Conservation (phyloP, 2,888 invertebrate genomes). For the Heliconius aoede region DNA sequence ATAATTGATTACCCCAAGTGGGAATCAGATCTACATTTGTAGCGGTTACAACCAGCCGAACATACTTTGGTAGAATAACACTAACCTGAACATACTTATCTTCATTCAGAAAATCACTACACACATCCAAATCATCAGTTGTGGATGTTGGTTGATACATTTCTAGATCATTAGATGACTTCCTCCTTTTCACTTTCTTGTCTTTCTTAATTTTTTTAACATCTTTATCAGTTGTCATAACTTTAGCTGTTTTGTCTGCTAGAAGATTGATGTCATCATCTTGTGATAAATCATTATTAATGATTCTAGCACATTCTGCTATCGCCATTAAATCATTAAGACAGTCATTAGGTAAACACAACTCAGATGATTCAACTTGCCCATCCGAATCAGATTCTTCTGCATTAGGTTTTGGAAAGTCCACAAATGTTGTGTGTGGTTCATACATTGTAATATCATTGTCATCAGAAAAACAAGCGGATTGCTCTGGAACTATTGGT, state of each 20-base stretch:
- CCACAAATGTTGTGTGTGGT: conserved; percentile 73
- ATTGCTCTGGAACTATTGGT: conserved; percentile 60
- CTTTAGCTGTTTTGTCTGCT: conserved; percentile 75
- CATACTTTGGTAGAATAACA: not conserved
- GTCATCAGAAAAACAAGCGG: conserved; percentile 65
- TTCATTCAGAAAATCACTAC: conserved; percentile 66
- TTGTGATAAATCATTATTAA: conserved; percentile 61
- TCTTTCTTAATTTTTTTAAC: conserved; percentile 60
- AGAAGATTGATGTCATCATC: conserved; percentile 75
- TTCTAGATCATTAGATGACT: conserved; percentile 74
- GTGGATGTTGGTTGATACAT: conserved; percentile 80
- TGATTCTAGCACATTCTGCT: conserved; percentile 67
- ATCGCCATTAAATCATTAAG: conserved; percentile 77
- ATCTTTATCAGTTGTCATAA: conserved; percentile 74
- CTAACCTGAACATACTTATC: conserved; percentile 78
- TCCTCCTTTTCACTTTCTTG: conserved; percentile 67
- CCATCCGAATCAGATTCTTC: conserved; percentile 77
- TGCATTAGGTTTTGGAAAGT: conserved; percentile 67
- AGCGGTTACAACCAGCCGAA: not conserved
- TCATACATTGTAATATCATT: conserved; percentile 81
- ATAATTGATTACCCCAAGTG: too few relatives aligned
- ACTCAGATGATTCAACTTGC: conserved; percentile 71
- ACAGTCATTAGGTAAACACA: conserved; percentile 77
- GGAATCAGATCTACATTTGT: too few relatives aligned
- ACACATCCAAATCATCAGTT: conserved; percentile 73